These are phyloP conservation scores for Microtus montanus DNA, from an alignment of 2,113 vertebrate genomes.

Conservation along the genomic window DNA sequence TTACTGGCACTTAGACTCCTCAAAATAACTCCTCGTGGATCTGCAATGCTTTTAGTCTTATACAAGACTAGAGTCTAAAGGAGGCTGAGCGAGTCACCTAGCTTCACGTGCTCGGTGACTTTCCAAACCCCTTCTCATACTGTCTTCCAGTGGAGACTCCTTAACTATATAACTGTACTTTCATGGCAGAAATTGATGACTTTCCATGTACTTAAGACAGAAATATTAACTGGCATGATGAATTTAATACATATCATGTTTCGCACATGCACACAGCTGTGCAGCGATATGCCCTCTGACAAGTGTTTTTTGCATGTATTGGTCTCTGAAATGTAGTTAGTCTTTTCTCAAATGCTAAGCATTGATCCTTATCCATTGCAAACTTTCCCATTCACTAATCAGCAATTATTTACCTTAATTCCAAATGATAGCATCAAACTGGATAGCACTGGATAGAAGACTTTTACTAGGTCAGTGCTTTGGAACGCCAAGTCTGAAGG, in stretches of 20 bases:
- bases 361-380: background rate
- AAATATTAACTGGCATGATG: background rate
- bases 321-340: conserved; percentile 31
- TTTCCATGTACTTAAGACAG: conserved; percentile 2
- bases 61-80: conserved; percentile 7
- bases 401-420: conserved; percentile 48
- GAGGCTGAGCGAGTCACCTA: background rate
- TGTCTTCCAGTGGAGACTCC: background rate
- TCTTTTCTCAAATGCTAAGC: conserved; percentile 32
- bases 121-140: background rate
- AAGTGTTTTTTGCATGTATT: background rate
- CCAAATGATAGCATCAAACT: conserved; percentile 10
- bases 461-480: background rate
- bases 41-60: conserved; percentile 13
- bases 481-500: conserved; percentile 27
- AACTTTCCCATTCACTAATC: conserved; percentile 21
- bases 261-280: conserved; percentile 12
- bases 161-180: background rate
- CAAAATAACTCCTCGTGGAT: conserved; percentile 29
- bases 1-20: conserved; percentile 42
- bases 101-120: background rate
- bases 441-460: background rate
- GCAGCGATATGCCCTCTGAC: background rate
- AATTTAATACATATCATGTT: background rate
- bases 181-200: background rate